These are phyloP conservation scores for Danaus chrysippus DNA, from an alignment of 2,888 invertebrate genomes.

Conservation along the genomic window DNA sequence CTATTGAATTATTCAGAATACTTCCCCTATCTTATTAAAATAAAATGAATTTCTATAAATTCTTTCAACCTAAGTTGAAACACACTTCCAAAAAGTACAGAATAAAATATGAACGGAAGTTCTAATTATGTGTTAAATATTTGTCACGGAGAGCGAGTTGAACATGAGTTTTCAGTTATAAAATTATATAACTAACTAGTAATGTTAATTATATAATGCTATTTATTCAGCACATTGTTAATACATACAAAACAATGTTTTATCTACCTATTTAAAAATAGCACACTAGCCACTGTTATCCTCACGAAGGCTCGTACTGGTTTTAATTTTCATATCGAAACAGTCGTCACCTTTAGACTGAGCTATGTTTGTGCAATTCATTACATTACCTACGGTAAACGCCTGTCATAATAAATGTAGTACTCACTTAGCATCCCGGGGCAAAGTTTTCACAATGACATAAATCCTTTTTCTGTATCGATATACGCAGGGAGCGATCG, in stretches of 20 bases:
- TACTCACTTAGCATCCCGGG: conserved; percentile 83
- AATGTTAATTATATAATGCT: too few relatives aligned
- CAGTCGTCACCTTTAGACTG: too few relatives aligned
- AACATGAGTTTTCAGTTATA: neutral
- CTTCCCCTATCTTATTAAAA: too few relatives aligned
- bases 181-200: conserved; percentile 2
- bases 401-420: conserved; percentile 10
- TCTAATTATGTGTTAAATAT: neutral
- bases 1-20: too few relatives aligned
- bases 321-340: neutral
- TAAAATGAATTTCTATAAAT: too few relatives aligned
- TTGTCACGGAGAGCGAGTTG: neutral
- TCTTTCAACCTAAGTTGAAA: too few relatives aligned
- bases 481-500: conserved; percentile 75
- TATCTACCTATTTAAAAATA: conserved; percentile 1
- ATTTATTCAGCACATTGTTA: too few relatives aligned
- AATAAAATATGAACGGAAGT: neutral
- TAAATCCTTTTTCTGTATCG: conserved; percentile 79
- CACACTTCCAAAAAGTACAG: too few relatives aligned
- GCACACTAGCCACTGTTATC: neutral
- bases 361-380: neutral
- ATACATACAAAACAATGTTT: too few relatives aligned
- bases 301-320: neutral
- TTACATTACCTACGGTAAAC: neutral
- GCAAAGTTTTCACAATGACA: conserved; percentile 81